Conservation (phyloP, 2,797 vertebrate species). For the Coreius guichenoti region DNA sequence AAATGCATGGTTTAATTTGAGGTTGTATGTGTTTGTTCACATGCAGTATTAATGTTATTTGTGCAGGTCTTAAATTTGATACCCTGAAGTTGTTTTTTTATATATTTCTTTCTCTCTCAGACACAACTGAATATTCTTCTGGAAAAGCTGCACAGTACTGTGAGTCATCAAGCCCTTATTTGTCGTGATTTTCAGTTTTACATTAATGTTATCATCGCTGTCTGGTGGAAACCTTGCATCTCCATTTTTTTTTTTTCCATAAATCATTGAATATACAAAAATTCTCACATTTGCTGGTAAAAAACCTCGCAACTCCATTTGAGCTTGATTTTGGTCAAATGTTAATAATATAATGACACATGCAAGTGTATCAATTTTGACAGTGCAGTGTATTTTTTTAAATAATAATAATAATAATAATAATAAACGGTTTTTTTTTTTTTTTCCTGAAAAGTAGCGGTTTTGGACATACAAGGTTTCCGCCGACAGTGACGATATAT, state of each 20-base stretch:
- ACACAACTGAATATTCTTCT: conserved; percentile 95
- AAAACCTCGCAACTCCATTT: too few relatives aligned
- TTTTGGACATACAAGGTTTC: not conserved
- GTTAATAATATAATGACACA: not conserved
- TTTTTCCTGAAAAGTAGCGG: not conserved
- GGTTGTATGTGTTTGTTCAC: not conserved
- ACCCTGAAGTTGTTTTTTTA: not conserved
- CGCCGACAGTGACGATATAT: not conserved
- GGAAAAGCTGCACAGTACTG: conserved; percentile 96
- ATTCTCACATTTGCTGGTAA: too few relatives aligned
- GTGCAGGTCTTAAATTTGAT: not conserved
- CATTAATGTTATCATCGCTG: not conserved
- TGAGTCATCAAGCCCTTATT: conserved; percentile 74
- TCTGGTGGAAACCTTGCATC: not conserved
- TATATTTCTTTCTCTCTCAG: conserved; percentile 72
- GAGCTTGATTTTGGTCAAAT: too few relatives aligned
- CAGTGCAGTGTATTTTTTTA: too few relatives aligned
- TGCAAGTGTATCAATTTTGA: not conserved
- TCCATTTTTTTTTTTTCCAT: not conserved
- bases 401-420: too few relatives aligned
- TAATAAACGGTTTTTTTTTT: too few relatives aligned
- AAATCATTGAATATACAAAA: not conserved
- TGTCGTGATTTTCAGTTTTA: not conserved
- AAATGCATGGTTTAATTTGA: not conserved
- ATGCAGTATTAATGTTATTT: not conserved